phyloP scores from a whole-genome alignment of 2,888 invertebrate species.

The Tinea pellionella region DNA sequence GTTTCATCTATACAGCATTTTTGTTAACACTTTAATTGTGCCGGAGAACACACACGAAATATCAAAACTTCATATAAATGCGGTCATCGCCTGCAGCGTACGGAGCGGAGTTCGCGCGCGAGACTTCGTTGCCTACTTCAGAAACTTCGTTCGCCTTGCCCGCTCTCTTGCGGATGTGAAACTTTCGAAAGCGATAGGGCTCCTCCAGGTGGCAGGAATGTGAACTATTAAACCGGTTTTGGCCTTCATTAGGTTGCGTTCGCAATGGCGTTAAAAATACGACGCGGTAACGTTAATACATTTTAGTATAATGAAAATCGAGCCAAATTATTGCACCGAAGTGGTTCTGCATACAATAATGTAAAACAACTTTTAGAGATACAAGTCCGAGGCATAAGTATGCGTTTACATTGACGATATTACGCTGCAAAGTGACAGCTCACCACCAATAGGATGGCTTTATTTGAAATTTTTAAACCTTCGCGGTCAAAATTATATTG shows the following conservation, averaged over 20 bases:
- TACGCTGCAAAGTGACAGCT: no score
- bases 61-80: conserved; percentile 62
- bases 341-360: no score
- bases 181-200: conserved; percentile 64
- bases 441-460: no score
- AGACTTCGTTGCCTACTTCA: conserved; percentile 58
- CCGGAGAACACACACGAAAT: conserved; percentile 62
- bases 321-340: no score
- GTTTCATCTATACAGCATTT: conserved; percentile 64
- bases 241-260: no score
- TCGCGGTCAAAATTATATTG: no score
- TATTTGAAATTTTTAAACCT: no score
- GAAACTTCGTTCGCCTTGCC: conserved; percentile 40
- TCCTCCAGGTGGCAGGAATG: conserved; percentile 66
- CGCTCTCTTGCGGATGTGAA: conserved; percentile 68
- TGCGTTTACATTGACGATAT: no score
- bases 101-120: conserved; percentile 63
- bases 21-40: conserved; percentile 54
- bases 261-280: background rate
- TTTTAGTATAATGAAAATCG: no score
- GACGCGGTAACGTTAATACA: no score
- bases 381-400: no score
- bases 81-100: conserved; percentile 68
- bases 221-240: conserved; percentile 55
- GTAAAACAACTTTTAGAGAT: no score